These are phyloP conservation scores for Gymnoscelis rufifasciata DNA, from an alignment of 2,888 invertebrate genomes.

Conservation along the genomic window DNA sequence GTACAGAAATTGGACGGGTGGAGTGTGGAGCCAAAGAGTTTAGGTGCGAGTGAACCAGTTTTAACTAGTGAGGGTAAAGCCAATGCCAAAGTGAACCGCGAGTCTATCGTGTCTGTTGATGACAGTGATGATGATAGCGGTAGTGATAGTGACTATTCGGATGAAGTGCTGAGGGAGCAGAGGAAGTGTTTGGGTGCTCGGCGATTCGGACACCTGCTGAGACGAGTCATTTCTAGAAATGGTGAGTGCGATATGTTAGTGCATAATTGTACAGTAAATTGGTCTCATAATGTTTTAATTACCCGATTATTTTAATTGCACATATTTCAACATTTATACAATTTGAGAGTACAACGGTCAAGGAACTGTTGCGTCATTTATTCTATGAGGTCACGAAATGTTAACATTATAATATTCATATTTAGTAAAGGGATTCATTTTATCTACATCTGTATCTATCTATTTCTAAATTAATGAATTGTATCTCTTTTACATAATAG, in stretches of 20 bases:
- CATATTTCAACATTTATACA: no score
- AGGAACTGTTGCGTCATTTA: no score
- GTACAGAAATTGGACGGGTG: slow-evolving; percentile 54
- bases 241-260: slow-evolving; percentile 47
- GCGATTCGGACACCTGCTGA: slow-evolving; percentile 64
- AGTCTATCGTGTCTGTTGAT: slow-evolving; percentile 66
- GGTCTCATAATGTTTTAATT: no score
- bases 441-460: no score
- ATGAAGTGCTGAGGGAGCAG: slow-evolving; percentile 64
- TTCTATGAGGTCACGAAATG: no score
- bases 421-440: no score
- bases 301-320: no score
- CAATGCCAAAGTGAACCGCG: slow-evolving; percentile 48
- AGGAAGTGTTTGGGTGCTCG: slow-evolving; percentile 70
- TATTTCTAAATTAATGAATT: no score
- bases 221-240: slow-evolving; percentile 71
- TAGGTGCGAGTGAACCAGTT: slow-evolving; percentile 69
- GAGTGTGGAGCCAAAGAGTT: slow-evolving; percentile 58
- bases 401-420: no score
- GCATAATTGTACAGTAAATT: neutral
- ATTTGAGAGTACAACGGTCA: no score
- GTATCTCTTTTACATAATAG: no score
- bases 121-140: slow-evolving; percentile 64
- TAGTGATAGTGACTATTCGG: slow-evolving; percentile 66
- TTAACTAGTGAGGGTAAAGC: slow-evolving; percentile 52